A percentile compares a stretch with the other conserved stretches of the same genome.
Conservation (phyloP, 2,888 invertebrate species). For the Cinara cedri region DNA sequence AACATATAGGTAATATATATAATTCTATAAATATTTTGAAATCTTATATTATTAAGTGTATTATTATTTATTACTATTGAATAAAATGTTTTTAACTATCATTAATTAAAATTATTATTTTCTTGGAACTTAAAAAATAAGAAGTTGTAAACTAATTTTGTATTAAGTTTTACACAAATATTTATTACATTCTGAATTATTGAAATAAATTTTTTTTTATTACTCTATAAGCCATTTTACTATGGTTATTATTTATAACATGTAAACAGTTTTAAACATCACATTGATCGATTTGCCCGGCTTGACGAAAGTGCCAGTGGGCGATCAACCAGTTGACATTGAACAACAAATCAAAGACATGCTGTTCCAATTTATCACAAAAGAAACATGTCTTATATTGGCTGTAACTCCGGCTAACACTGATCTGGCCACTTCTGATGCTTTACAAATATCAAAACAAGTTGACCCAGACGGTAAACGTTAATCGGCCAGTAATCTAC, state of each 20-base stretch:
- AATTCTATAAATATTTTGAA: neutral
- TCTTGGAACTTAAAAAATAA: neutral
- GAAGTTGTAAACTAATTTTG: neutral
- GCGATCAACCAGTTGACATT: conserved; percentile 95
- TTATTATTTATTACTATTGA: neutral
- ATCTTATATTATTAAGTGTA: neutral
- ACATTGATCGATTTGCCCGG: conserved; percentile 95
- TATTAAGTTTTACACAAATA: neutral
- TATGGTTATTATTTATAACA: conserved; percentile 53
- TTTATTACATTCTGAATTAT: conserved; percentile 4
- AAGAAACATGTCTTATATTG: conserved; percentile 93
- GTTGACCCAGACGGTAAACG: conserved; percentile 86
- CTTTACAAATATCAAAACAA: conserved; percentile 96
- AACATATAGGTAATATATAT: neutral
- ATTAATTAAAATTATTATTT: neutral
- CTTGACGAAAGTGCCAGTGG: conserved; percentile 95
- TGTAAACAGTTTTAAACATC: conserved; percentile 78
- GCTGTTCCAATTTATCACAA: conserved; percentile 93
- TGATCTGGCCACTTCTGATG: conserved; percentile 98
- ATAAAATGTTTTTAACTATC: neutral
- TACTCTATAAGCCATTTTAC: conserved; percentile 14
- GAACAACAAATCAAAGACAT: conserved; percentile 91
- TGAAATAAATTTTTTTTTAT: neutral
- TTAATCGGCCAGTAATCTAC: conserved; percentile 41
- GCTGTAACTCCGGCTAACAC: conserved; percentile 98